These are phyloP conservation scores for Seriola quinqueradiata DNA, from an alignment of 2,113 vertebrate genomes.

Conservation along the genomic window DNA sequence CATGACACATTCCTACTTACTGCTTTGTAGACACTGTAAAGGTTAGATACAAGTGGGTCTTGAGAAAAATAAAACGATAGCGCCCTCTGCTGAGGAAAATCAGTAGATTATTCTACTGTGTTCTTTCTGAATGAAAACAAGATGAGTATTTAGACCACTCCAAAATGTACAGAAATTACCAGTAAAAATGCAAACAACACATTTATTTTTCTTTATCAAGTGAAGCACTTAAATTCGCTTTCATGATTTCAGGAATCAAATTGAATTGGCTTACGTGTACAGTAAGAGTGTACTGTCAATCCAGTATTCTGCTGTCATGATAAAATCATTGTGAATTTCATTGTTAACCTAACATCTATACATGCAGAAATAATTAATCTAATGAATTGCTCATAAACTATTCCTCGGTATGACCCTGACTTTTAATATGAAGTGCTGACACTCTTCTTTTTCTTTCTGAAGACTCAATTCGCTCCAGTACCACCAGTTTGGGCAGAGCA, in stretches of 20 bases:
- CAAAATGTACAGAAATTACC: not conserved
- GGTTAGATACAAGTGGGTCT: not conserved
- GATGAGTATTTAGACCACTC: not conserved
- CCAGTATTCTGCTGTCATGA: not conserved
- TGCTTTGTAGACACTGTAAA: slow-evolving; percentile 22
- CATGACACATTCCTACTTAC: not conserved
- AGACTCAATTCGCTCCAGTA: slow-evolving; percentile 86
- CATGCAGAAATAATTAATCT: slow-evolving; percentile 13
- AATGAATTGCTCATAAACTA: not conserved
- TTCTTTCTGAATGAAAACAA: not conserved
- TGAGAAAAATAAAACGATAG: slow-evolving; percentile 29
- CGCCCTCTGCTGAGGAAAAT: slow-evolving; percentile 71
- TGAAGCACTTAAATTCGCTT: not conserved
- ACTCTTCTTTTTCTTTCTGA: slow-evolving; percentile 41
- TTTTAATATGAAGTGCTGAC: not conserved
- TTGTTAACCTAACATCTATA: slow-evolving; percentile 16
- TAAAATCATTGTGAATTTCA: not conserved
- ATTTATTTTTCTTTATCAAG: not conserved
- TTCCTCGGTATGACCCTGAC: not conserved
- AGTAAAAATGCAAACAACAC: not conserved
- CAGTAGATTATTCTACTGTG: not conserved
- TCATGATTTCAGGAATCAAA: not conserved
- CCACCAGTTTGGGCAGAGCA: slow-evolving; percentile 80
- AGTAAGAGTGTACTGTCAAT: not conserved
- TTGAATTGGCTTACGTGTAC: not conserved